Percentiles rank a stretch among this genome's conserved stretches.
These are phyloP conservation scores for Lagorchestes hirsutus DNA, from an alignment of 2,797 vertebrate genomes.

Conservation along the genomic window DNA sequence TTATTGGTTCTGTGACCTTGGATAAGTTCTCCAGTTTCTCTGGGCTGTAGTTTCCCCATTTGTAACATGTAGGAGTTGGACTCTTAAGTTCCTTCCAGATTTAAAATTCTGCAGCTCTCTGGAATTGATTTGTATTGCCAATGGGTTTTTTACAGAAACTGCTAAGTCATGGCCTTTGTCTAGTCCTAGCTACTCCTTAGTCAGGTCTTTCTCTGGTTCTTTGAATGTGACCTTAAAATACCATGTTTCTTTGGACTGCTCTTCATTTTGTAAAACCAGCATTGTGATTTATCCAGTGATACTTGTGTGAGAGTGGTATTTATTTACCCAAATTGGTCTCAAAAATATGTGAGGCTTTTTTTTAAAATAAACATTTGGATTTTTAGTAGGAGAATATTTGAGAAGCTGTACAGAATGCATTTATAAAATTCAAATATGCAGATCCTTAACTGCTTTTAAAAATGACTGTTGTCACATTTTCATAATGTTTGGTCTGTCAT, in stretches of 20 bases:
- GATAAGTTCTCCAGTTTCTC: not conserved
- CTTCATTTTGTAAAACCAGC: not conserved
- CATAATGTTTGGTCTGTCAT: not conserved
- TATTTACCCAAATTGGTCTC: not conserved
- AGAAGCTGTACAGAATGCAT: not conserved
- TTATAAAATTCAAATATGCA: not conserved
- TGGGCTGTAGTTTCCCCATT: not conserved
- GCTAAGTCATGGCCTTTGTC: not conserved
- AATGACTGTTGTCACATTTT: not conserved
- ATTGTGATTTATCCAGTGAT: constrained; percentile 4
- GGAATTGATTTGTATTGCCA: not conserved
- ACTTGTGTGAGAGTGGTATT: not conserved
- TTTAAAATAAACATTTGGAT: not conserved
- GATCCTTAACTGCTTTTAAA: not conserved
- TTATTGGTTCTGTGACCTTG: not conserved
- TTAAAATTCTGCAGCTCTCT: not conserved
- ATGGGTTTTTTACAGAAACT: not conserved
- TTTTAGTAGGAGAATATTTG: not conserved
- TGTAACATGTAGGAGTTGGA: not conserved
- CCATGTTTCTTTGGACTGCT: not conserved
- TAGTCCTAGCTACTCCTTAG: not conserved
- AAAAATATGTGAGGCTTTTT: not conserved
- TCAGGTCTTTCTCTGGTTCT: not conserved
- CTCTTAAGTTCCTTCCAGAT: not conserved
- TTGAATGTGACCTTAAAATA: not conserved